Evolutionary conservation across 2,888 invertebrate species (phyloP).

Genomic region (Portevinia maculata): DNA sequence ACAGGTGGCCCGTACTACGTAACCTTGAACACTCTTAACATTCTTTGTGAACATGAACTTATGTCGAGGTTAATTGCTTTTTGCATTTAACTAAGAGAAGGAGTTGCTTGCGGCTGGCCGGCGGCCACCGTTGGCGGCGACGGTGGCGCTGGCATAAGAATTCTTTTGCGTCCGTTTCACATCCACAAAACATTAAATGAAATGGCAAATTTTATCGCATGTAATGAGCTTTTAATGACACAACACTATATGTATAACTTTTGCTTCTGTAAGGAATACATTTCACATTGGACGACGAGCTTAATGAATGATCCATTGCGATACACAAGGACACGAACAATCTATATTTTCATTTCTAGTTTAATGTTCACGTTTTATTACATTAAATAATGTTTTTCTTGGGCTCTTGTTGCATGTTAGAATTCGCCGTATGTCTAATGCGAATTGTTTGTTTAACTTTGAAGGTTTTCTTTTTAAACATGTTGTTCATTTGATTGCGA

Average conservation of each 20-base stretch:
- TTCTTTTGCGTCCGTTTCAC: slow-evolving; percentile 32
- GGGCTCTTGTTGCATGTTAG: not conserved
- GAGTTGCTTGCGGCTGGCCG: slow-evolving; percentile 3
- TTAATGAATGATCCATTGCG: slow-evolving; percentile 27
- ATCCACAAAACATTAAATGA: slow-evolving; percentile 54
- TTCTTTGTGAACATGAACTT: slow-evolving; percentile 22
- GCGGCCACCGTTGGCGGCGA: no score
- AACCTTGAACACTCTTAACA: no score
- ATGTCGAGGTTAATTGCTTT: slow-evolving; percentile 45
- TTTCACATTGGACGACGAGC: slow-evolving; percentile 39
- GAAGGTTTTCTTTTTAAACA: not conserved
- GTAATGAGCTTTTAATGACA: slow-evolving; percentile 69
- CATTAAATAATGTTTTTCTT: not conserved
- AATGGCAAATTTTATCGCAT: slow-evolving; percentile 64
- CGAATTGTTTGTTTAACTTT: slow-evolving; percentile 19
- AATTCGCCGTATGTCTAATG: slow-evolving; percentile 7
- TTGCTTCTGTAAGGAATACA: slow-evolving; percentile 1
- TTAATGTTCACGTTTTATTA: slow-evolving; percentile 30
- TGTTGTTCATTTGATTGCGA: slow-evolving; percentile 16
- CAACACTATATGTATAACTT: slow-evolving; percentile 50
- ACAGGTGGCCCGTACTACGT: not conserved
- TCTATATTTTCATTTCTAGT: slow-evolving; percentile 34
- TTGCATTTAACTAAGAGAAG: slow-evolving; percentile 20
- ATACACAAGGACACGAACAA: slow-evolving; percentile 41
- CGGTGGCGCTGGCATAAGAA: slow-evolving; percentile 16